Conservation (phyloP, 1,140 invertebrate genomes). For the Drosophila gunungcola region DNA sequence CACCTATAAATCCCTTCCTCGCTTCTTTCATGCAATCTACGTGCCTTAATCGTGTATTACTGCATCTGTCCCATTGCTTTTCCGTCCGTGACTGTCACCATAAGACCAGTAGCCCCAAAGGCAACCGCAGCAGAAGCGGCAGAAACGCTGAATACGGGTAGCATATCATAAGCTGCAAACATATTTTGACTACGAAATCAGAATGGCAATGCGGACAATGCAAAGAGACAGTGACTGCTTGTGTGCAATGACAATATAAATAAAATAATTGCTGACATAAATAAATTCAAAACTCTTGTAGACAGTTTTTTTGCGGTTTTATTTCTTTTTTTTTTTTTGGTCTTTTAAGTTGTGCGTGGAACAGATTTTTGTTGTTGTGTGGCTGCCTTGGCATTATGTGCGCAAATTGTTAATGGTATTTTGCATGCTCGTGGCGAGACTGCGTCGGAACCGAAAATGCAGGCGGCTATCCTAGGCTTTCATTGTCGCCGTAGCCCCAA, state of each 20-base stretch:
- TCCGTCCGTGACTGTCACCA: slow-evolving; percentile 9
- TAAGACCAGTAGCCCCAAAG: slow-evolving; percentile 65
- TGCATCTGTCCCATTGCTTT: background rate
- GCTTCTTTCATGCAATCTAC: slow-evolving; percentile 4
- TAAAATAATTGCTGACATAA: slow-evolving; percentile 84
- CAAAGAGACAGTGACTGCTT: slow-evolving; percentile 26
- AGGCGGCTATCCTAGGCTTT: slow-evolving; percentile 66
- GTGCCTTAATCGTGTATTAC: slow-evolving; percentile 11
- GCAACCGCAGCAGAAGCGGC: slow-evolving; percentile 9
- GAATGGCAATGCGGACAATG: slow-evolving; percentile 44
- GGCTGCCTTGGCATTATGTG: slow-evolving; percentile 55
- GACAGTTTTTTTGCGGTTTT: slow-evolving; percentile 10
- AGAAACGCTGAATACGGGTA: slow-evolving; percentile 39
- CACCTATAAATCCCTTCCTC: background rate
- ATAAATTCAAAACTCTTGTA: slow-evolving; percentile 75
- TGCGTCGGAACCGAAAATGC: slow-evolving; percentile 57
- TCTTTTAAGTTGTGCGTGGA: slow-evolving; percentile 60
- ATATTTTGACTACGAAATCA: slow-evolving; percentile 84
- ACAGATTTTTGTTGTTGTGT: slow-evolving; percentile 45
- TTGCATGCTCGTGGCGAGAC: slow-evolving; percentile 47
- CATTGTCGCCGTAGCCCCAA: slow-evolving; percentile 62
- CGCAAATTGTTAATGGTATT: slow-evolving; percentile 72
- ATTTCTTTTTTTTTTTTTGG: slow-evolving; percentile 8
- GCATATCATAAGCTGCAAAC: slow-evolving; percentile 73
- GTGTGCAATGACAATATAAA: slow-evolving; percentile 76